A percentile compares a stretch with the other conserved stretches of the same genome.
These are phyloP conservation scores for Tenodera sinensis DNA, from an alignment of 2,888 invertebrate genomes.

Conservation along the genomic window DNA sequence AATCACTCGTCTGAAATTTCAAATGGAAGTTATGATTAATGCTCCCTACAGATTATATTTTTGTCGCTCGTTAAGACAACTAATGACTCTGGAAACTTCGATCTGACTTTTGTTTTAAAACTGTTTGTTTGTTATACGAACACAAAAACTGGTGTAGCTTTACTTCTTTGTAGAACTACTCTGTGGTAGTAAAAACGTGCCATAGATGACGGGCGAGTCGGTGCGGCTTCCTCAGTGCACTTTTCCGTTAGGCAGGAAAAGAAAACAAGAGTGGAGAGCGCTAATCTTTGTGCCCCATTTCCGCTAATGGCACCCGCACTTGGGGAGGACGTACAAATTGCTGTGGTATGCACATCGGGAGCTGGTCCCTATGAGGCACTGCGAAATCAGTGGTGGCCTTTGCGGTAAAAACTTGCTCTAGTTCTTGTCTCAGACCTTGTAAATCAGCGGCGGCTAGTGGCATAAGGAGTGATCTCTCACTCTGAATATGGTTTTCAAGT, in stretches of 20 bases:
- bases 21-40: not conserved
- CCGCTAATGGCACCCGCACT: not conserved
- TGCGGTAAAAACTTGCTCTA: not conserved
- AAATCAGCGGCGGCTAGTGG: not conserved
- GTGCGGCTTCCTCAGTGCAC: not conserved
- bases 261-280: not conserved
- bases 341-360: not conserved
- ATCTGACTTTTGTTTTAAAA: not conserved
- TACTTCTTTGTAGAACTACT: not conserved
- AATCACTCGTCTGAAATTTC: too few species aligned
- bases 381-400: not conserved
- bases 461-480: not conserved
- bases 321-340: not conserved
- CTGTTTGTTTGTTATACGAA: not conserved
- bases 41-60: not conserved
- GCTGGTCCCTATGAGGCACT: not conserved
- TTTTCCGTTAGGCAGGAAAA: not conserved
- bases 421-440: not conserved
- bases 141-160: not conserved
- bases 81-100: not conserved
- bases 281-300: not conserved
- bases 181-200: not conserved
- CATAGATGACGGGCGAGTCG: not conserved
- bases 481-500: too few species aligned
- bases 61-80: not conserved